Base-by-base conservation (phyloP, 2,888 invertebrate genomes). In the Drosophila cracens region DNA sequence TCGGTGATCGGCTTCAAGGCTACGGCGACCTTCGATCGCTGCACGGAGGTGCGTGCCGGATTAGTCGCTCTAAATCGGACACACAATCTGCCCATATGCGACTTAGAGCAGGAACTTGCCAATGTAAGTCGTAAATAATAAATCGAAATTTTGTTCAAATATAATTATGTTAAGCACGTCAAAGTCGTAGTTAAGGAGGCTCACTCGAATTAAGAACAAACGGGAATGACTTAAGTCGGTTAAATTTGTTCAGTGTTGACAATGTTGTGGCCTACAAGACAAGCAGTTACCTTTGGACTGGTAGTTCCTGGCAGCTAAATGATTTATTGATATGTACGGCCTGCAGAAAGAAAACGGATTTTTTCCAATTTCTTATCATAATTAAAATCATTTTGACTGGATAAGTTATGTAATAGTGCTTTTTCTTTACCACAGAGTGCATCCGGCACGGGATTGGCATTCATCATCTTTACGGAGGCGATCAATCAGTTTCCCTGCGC, bases 401-500 rank as follows among this genome's bases (percentile, higher is more conserved):
- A n/a, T 18, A 18, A 38, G 36, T 18, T 38, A 38, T 38, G 7
- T 38, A 38, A 38, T 38, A 38, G 11, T 29, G 18, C 1, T 7
- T 5, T 51, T 18, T 16, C 1, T 3, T 27, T 29, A 13, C 94
- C 25, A 16, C 8, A 99, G 99, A 98, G 98, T 8, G 99, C 98
- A 1, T 97, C 98, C 4, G 99, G 99, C 31, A 98, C 99, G 0
- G 99, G 99, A 1, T 93, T 99, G 67, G 99, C 99, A 0, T 99
- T 99, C 93, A 98, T 99, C 76, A 98, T 99, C 83, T 99, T 99
- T 94, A 99, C 99, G 0, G 98, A 99, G 93, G 99, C 99, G 10
- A 99, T 99, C 91, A 98, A 98, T 94, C 98, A 99, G 94, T 99
- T 99, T 93, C 98, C 99, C 0, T 97, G 98, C 0, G 97, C 98